These are phyloP conservation scores for Melanotaenia pygmaea DNA, from an alignment of 2,797 vertebrate species.

Conservation along the genomic window DNA sequence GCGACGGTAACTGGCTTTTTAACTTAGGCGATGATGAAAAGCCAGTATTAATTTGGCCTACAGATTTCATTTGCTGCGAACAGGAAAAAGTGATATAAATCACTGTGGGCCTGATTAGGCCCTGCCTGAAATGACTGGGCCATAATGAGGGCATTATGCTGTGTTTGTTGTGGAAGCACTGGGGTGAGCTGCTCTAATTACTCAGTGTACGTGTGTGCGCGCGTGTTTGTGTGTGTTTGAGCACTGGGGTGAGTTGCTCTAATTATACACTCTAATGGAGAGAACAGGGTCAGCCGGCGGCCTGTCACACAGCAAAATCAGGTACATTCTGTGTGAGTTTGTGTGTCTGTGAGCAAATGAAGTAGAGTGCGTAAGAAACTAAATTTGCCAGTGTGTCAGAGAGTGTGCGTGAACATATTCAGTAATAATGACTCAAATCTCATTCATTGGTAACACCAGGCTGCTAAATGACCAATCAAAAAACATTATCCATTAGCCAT, in stretches of 20 bases:
- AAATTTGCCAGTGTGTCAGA: slow-evolving; percentile 67
- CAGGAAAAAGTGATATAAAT: slow-evolving; percentile 99
- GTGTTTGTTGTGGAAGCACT: slow-evolving; percentile 98
- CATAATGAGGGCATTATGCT: slow-evolving; percentile 99
- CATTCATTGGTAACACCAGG: slow-evolving; percentile 77
- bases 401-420: slow-evolving; percentile 64
- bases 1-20: slow-evolving; percentile 94
- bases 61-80: slow-evolving; percentile 99
- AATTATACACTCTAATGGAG: slow-evolving; percentile 91
- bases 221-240: slow-evolving; percentile 68
- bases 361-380: slow-evolving; percentile 66
- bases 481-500: slow-evolving; percentile 84
- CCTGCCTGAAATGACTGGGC: slow-evolving; percentile 96
- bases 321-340: slow-evolving; percentile 64
- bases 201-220: slow-evolving; percentile 62
- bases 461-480: slow-evolving; percentile 83
- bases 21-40: slow-evolving; percentile 95
- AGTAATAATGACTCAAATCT: slow-evolving; percentile 79
- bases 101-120: slow-evolving; percentile 98
- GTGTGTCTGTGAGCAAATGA: slow-evolving; percentile 65
- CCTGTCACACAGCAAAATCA: slow-evolving; percentile 77
- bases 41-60: slow-evolving; percentile 99
- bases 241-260: slow-evolving; percentile 87
- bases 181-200: slow-evolving; percentile 87
- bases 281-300: slow-evolving; percentile 91